Evolutionary conservation across 2,888 invertebrate species (phyloP).

Genomic region (Eilema sororculum): DNA sequence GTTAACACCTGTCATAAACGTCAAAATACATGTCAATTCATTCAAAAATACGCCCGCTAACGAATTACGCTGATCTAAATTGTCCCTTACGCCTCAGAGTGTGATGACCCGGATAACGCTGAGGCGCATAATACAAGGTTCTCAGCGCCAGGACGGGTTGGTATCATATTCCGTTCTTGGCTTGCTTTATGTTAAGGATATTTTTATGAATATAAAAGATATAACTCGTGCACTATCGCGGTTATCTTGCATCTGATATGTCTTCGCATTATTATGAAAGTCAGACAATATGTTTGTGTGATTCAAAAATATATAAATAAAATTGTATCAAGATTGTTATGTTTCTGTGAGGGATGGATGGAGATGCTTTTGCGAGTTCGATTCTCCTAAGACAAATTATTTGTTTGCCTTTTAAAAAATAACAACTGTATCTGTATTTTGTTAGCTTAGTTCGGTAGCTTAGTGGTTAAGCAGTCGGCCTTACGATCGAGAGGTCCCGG

Average conservation of each 20-base stretch:
- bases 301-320: conserved; percentile 24
- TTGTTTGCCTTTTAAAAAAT: too few species aligned
- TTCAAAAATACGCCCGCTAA: too few species aligned
- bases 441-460: too few species aligned
- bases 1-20: too few species aligned
- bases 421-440: too few species aligned
- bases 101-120: conserved; percentile 52
- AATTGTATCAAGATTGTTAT: conserved; percentile 10
- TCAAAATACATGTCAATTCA: too few species aligned
- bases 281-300: not conserved
- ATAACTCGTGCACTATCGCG: not conserved
- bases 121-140: conserved; percentile 27
- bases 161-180: conserved; percentile 15
- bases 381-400: too few species aligned
- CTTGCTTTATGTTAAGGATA: not conserved
- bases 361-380: too few species aligned
- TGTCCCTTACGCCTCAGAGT: conserved; percentile 18
- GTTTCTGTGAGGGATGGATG: not conserved
- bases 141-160: conserved; percentile 8
- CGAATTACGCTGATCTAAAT: too few species aligned
- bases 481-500: too few species aligned
- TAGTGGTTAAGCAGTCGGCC: too few species aligned
- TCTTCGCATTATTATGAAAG: not conserved
- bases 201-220: conserved; percentile 6
- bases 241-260: not conserved